phyloP scores from a whole-genome alignment of 1,140 invertebrate genomes.

The Drosophila subpulchrella region DNA sequence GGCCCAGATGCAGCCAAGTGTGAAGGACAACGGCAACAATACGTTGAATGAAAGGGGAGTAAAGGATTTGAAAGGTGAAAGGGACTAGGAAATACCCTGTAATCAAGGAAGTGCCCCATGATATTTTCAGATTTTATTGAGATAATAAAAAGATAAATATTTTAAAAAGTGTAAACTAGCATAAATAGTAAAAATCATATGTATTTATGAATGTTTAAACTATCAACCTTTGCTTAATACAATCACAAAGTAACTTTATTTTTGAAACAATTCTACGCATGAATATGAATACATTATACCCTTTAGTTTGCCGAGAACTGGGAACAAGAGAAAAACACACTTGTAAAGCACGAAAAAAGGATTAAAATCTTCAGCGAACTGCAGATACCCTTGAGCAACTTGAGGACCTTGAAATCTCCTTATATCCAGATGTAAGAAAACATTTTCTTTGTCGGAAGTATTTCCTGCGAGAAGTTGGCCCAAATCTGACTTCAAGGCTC shows the following conservation, averaged over 20 bases:
- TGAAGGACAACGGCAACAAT: slow-evolving; percentile 48
- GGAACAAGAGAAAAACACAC: background rate
- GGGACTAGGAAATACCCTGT: background rate
- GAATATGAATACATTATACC: background rate
- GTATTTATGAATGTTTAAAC: too few relatives aligned
- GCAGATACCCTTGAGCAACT: background rate
- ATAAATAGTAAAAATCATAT: too few relatives aligned
- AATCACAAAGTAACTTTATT: background rate
- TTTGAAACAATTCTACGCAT: background rate
- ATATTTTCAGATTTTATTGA: background rate
- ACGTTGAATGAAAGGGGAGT: background rate
- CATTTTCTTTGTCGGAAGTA: slow-evolving; percentile 7
- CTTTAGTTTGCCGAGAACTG: background rate
- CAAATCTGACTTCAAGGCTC: background rate
- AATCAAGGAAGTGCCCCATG: background rate
- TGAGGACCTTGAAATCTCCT: background rate
- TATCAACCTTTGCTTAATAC: background rate
- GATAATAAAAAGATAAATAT: too few relatives aligned
- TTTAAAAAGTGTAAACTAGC: too few relatives aligned
- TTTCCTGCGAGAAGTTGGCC: background rate
- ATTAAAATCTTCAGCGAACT: background rate
- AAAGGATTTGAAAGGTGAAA: too few relatives aligned
- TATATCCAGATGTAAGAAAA: background rate
- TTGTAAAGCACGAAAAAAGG: background rate
- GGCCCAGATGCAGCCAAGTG: slow-evolving; percentile 48